Evolutionary conservation across 2,113 vertebrate species (phyloP).

Genomic region (Ammodytes dubius): DNA sequence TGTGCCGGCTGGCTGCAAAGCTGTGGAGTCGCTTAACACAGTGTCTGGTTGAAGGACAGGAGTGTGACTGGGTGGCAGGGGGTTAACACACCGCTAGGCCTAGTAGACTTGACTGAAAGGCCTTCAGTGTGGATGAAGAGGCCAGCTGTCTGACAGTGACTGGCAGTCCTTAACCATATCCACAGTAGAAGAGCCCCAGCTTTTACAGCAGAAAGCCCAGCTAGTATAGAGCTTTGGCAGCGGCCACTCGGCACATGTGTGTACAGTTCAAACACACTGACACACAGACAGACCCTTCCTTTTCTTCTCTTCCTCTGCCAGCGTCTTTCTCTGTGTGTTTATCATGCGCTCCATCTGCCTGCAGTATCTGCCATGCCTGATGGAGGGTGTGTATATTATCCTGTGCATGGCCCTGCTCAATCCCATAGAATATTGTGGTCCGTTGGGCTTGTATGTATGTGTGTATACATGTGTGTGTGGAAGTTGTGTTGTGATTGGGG

Average conservation of each 20-base stretch:
- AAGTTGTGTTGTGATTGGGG: conserved; percentile 60
- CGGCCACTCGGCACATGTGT: conserved; percentile 52
- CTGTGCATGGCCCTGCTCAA: conserved; percentile 46
- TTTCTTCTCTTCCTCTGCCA: conserved; percentile 70
- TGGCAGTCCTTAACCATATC: conserved; percentile 74
- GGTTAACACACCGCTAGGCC: conserved; percentile 14
- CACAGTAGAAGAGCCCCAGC: conserved; percentile 53
- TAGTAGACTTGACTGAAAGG: conserved; percentile 31
- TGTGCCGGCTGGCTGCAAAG: conserved; percentile 15
- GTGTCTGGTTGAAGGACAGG: conserved; percentile 21
- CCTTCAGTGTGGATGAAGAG: conserved; percentile 17
- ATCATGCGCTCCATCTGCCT: conserved; percentile 66
- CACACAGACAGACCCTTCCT: conserved; percentile 44
- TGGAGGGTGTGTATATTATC: conserved; percentile 69
- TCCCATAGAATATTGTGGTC: conserved; percentile 45
- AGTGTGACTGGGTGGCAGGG: conserved; percentile 24
- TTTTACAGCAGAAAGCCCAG: conserved; percentile 44
- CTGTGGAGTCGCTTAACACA: conserved; percentile 20
- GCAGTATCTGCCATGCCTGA: conserved; percentile 62
- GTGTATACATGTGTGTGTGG: conserved; percentile 31
- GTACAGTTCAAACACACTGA: conserved; percentile 54
- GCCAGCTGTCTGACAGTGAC: conserved; percentile 9
- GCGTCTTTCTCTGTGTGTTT: conserved; percentile 64
- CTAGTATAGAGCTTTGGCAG: conserved; percentile 32
- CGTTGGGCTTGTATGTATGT: conserved; percentile 30